These are phyloP conservation scores for Escarpia spicata DNA, from an alignment of 2,888 invertebrate species.

Conservation along the genomic window DNA sequence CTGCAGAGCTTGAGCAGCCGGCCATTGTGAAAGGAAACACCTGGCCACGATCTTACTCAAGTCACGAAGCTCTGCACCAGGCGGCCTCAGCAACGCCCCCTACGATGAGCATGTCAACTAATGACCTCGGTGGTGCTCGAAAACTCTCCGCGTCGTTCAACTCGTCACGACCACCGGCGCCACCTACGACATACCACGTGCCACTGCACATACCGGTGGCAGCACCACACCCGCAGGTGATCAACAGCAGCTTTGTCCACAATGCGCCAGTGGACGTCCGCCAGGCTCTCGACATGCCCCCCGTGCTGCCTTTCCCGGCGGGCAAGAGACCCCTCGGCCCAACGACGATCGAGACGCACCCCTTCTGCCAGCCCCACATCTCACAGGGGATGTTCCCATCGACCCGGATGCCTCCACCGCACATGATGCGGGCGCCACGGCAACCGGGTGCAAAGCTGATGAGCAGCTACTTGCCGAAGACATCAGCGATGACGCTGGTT, in stretches of 20 bases:
- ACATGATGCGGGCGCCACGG: background rate
- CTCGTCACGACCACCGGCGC: background rate
- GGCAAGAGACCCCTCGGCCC: background rate
- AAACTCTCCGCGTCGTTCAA: background rate
- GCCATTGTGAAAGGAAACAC: background rate
- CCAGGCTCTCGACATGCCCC: background rate
- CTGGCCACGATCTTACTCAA: background rate
- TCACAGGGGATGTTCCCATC: background rate
- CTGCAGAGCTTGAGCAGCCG: background rate
- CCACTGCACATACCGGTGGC: background rate
- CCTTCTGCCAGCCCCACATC: background rate
- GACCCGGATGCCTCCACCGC: background rate
- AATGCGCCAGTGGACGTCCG: background rate
- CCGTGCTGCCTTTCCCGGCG: background rate
- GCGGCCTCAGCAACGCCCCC: background rate
- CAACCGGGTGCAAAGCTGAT: background rate
- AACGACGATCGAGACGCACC: background rate
- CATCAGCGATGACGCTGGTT: background rate
- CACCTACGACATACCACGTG: background rate
- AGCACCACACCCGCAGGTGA: background rate
- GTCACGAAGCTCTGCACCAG: slow-evolving; percentile 10
- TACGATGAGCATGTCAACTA: background rate
- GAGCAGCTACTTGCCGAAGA: background rate
- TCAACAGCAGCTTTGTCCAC: background rate
- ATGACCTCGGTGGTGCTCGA: background rate